Percentiles rank a stretch among this genome's conserved stretches.
Conservation (phyloP, 2,797 vertebrate species). For the Myotis planiceps region DNA sequence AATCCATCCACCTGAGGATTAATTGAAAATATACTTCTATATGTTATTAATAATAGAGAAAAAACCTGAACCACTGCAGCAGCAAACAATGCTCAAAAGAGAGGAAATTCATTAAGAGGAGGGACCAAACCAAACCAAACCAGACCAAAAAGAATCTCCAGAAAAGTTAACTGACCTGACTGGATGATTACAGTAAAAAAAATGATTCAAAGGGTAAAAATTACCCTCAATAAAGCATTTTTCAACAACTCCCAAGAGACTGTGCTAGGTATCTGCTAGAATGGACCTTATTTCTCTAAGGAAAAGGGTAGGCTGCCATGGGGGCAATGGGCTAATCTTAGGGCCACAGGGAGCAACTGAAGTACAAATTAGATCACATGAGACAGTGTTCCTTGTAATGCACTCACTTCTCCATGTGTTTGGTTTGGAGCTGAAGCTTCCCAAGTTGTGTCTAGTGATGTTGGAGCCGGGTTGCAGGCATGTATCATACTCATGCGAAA, state of each 20-base stretch:
- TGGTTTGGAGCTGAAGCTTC: neutral
- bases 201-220: neutral
- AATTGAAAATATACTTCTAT: neutral
- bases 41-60: neutral
- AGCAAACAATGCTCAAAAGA: neutral
- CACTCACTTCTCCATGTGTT: neutral
- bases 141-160: neutral
- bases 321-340: neutral
- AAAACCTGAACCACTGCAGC: neutral
- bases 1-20: neutral
- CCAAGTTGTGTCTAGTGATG: neutral
- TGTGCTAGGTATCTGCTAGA: neutral
- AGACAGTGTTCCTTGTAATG: neutral
- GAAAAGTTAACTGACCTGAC: neutral
- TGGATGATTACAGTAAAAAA: neutral
- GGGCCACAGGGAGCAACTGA: neutral
- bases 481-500: neutral
- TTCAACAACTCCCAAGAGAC: neutral
- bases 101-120: neutral
- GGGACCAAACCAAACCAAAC: neutral
- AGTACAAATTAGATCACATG: neutral
- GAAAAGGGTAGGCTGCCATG: neutral
- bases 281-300: neutral
- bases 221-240: neutral
- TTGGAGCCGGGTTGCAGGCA: too few species aligned